These are phyloP conservation scores for Ochlodes sylvanus DNA, from an alignment of 2,888 invertebrate genomes.

Conservation along the genomic window DNA sequence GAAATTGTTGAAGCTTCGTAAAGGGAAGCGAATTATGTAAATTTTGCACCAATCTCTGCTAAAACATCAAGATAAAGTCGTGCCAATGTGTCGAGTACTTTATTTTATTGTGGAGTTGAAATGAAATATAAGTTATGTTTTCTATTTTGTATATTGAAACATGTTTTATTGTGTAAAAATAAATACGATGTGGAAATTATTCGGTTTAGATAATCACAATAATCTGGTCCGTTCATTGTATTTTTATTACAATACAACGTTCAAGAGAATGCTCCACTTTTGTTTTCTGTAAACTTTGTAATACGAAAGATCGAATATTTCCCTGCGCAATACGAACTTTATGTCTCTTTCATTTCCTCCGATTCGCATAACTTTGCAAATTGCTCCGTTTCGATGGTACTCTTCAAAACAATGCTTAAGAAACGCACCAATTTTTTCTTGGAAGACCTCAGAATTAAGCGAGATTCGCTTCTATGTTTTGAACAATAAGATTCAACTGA, in stretches of 20 bases:
- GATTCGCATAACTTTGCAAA: constrained; percentile 63
- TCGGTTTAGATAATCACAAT: no score
- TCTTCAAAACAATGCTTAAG: constrained; percentile 54
- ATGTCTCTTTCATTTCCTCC: constrained; percentile 51
- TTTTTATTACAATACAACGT: not conserved
- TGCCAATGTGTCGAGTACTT: constrained; percentile 29
- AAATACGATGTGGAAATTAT: no score
- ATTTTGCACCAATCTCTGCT: constrained; percentile 33
- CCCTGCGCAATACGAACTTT: constrained; percentile 1
- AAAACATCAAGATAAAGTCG: constrained; percentile 32
- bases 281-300: constrained; percentile 3
- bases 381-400: constrained; percentile 61
- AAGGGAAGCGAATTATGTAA: constrained; percentile 35
- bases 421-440: constrained; percentile 46
- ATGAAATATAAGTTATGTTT: not conserved
- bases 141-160: no score
- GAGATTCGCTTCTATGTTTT: constrained; percentile 35
- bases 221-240: not conserved
- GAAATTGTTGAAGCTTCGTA: constrained; percentile 35
- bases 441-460: constrained; percentile 20
- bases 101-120: constrained; percentile 5
- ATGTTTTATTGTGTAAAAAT: no score
- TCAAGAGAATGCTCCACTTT: not conserved
- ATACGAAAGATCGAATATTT: constrained; percentile 8
- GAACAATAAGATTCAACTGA: constrained; percentile 44